Evolutionary conservation across 2,113 vertebrate species (phyloP).

Genomic region (Chrysemys picta): DNA sequence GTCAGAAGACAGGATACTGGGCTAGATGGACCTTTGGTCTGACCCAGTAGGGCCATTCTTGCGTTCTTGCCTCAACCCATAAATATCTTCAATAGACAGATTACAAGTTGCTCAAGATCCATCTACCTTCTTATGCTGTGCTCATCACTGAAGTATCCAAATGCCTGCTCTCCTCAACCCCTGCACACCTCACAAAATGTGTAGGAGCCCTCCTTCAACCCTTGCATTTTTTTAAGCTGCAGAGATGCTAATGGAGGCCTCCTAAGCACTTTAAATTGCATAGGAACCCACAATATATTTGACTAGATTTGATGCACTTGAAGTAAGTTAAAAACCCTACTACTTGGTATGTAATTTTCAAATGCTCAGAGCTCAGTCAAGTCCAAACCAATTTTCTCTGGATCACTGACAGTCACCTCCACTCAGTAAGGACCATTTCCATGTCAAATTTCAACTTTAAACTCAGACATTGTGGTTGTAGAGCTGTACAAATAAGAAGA

Average conservation of each 20-base stretch:
- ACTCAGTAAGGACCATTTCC: not conserved
- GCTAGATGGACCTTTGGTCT: not conserved
- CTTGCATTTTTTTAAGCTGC: not conserved
- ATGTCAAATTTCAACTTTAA: not conserved
- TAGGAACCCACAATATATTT: not conserved
- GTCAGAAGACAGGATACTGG: not conserved
- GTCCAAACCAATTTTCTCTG: not conserved
- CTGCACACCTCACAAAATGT: not conserved
- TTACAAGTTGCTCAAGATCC: not conserved
- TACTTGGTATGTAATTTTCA: not conserved
- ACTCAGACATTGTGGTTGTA: not conserved
- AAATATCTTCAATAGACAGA: not conserved
- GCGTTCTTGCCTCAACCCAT: fast-evolving
- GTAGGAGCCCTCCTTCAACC: not conserved
- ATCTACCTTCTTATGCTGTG: not conserved
- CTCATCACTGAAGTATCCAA: not conserved
- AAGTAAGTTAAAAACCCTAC: not conserved
- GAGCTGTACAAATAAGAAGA: not conserved
- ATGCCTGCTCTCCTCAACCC: not conserved
- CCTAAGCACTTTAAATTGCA: not conserved
- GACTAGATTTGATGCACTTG: not conserved
- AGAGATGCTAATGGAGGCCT: not conserved
- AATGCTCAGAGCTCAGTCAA: not conserved
- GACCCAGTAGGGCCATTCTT: not conserved
- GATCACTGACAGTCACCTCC: not conserved